These are phyloP conservation scores for Thripadectes ignobilis DNA, from an alignment of 2,797 vertebrate genomes.

Conservation along the genomic window DNA sequence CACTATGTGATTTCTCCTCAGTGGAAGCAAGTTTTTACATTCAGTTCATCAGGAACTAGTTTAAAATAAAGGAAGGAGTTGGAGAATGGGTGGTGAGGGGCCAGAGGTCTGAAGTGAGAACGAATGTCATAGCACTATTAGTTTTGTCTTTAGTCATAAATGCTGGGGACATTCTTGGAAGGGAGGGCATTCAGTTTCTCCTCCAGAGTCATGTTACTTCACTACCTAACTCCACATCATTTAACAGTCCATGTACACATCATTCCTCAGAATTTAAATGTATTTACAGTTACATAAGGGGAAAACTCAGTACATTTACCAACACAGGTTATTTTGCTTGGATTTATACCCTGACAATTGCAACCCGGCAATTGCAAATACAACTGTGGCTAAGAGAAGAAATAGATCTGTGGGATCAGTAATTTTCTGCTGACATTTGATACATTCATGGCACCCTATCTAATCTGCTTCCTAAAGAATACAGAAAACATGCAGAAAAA, in stretches of 20 bases:
- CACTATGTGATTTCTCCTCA: neutral
- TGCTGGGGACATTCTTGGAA: neutral
- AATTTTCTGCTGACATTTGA: neutral
- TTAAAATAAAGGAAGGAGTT: neutral
- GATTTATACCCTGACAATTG: neutral
- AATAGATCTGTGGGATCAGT: neutral
- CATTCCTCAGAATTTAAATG: neutral
- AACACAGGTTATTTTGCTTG: neutral
- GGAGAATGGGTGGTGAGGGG: rapidly evolving
- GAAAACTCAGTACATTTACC: neutral
- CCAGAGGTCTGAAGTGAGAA: neutral
- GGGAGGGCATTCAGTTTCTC: neutral
- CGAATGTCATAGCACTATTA: neutral
- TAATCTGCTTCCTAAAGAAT: neutral
- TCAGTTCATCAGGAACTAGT: neutral
- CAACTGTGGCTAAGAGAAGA: neutral
- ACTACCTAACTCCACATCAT: neutral
- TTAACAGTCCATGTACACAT: neutral
- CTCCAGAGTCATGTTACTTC: neutral
- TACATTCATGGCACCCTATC: neutral
- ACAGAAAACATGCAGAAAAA: neutral
- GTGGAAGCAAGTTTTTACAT: neutral
- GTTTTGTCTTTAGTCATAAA: neutral
- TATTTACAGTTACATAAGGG: neutral
- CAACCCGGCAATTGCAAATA: neutral